Evolutionary conservation across 2,113 vertebrate genomes (phyloP).

Genomic region (Corydoras sp.): DNA sequence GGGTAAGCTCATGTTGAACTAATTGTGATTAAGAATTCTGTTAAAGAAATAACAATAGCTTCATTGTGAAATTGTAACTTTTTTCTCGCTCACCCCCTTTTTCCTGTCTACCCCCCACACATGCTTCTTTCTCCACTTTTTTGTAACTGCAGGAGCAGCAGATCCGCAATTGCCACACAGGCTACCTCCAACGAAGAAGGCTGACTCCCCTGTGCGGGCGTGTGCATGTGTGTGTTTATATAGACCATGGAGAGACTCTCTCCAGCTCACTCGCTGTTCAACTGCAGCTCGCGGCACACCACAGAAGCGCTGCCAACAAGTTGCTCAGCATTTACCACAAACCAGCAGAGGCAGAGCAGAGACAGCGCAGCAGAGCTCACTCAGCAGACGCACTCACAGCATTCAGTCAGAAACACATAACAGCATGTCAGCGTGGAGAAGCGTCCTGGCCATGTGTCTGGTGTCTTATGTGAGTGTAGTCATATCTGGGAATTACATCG

Average conservation of each 20-base stretch:
- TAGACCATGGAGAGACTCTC: conserved; percentile 37
- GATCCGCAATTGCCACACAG: conserved; percentile 66
- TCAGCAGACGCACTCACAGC: conserved; percentile 20
- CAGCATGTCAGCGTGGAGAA: conserved; percentile 56
- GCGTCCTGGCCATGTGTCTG: conserved; percentile 57
- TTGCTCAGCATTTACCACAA: conserved; percentile 60
- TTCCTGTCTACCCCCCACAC: neutral
- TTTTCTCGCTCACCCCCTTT: conserved; percentile 1
- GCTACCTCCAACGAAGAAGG: conserved; percentile 66
- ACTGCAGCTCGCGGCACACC: conserved; percentile 40
- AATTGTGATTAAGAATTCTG: neutral
- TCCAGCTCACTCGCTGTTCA: conserved; percentile 41
- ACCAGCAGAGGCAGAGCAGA: conserved; percentile 32
- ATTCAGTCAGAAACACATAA: conserved; percentile 31
- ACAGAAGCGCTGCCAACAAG: conserved; percentile 53
- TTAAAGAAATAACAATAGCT: neutral
- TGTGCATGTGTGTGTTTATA: conserved; percentile 44
- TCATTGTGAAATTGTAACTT: conserved; percentile 12
- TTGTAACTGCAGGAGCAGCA: conserved; percentile 56
- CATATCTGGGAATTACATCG: conserved; percentile 56
- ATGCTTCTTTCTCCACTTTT: neutral
- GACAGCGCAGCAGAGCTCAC: conserved; percentile 8
- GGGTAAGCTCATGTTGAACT: neutral
- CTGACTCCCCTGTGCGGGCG: conserved; percentile 10
- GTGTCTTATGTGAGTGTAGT: conserved; percentile 50